Conservation (phyloP, 37 sponge, comb jelly and placozoan species). For the Petrosia ficiformis region DNA sequence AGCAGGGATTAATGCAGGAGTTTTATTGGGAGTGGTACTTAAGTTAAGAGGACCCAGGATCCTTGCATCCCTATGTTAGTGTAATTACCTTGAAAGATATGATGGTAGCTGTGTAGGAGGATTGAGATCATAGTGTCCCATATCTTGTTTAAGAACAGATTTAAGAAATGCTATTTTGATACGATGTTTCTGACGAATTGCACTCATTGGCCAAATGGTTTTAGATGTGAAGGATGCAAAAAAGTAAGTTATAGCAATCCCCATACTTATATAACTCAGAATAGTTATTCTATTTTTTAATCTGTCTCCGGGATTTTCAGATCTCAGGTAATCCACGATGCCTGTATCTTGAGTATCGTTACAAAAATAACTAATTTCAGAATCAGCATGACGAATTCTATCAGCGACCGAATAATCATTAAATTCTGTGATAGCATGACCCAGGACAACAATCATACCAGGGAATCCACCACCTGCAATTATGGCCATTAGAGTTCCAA, state of each 20-base stretch:
- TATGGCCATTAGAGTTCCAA: slow-evolving; percentile 59
- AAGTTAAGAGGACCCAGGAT: no score
- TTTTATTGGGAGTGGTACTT: no score
- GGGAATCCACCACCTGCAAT: slow-evolving; percentile 65
- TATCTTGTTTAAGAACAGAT: neutral
- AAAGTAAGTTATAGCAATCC: neutral
- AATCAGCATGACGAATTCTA: neutral
- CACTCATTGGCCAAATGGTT: neutral
- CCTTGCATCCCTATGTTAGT: no score
- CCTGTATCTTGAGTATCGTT: neutral
- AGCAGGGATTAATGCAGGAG: no score
- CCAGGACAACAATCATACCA: slow-evolving; percentile 59
- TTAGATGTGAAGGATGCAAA: neutral
- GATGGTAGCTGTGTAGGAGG: neutral
- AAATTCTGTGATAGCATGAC: slow-evolving; percentile 53
- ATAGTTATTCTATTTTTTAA: neutral
- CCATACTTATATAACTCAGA: neutral
- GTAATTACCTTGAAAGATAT: neutral
- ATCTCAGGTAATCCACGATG: neutral
- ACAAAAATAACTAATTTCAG: neutral
- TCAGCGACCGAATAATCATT: slow-evolving; percentile 5
- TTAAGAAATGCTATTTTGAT: neutral
- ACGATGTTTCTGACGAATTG: neutral
- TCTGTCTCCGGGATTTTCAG: neutral
- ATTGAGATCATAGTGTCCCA: neutral